Percentiles rank a stretch among this genome's conserved stretches.
phyloP scores from a whole-genome alignment of 2,113 vertebrate species.

The Sturnira hondurensis region DNA sequence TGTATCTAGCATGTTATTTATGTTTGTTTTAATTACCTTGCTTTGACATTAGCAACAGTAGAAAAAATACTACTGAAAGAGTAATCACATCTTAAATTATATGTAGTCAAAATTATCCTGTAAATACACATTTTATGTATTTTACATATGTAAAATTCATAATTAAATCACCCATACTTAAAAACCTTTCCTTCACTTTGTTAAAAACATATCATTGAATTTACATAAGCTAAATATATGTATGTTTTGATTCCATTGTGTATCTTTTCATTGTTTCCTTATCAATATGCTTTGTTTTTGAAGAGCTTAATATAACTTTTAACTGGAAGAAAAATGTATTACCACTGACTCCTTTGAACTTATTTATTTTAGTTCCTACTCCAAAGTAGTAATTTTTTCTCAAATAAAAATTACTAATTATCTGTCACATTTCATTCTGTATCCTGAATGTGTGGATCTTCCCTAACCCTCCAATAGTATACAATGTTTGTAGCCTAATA shows the following conservation, averaged over 20 bases:
- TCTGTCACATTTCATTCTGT: neutral
- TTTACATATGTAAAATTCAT: neutral
- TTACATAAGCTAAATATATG: neutral
- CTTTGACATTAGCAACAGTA: neutral
- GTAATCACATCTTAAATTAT: neutral
- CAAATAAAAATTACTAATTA: neutral
- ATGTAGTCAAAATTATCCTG: neutral
- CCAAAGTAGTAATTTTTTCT: neutral
- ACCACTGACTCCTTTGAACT: neutral
- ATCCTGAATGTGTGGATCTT: neutral
- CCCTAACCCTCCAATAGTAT: neutral
- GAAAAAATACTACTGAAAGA: neutral
- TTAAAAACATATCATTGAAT: neutral
- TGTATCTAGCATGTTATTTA: slow-evolving; percentile 60
- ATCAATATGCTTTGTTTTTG: neutral
- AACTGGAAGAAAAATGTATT: neutral
- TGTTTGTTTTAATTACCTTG: neutral
- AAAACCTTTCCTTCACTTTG: slow-evolving; percentile 8
- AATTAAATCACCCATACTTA: neutral
- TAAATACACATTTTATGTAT: neutral
- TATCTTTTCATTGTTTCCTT: neutral
- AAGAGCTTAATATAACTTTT: neutral
- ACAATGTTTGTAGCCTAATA: neutral
- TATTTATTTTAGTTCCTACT: neutral
- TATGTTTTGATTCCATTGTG: neutral